phyloP scores from a whole-genome alignment of 2,797 vertebrate genomes.

The Bovichtus variegatus region DNA sequence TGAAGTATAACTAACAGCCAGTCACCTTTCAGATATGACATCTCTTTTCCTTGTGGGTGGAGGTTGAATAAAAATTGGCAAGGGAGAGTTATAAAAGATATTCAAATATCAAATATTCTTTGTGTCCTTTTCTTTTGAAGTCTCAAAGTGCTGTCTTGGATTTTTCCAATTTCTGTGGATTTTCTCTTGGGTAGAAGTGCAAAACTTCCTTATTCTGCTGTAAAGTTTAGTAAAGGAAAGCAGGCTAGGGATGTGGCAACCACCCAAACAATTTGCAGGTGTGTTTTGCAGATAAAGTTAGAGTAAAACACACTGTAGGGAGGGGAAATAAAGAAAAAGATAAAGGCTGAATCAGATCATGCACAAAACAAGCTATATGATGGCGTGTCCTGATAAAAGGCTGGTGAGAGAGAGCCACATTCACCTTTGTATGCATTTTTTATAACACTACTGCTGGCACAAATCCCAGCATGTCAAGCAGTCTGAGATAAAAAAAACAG shows the following conservation, averaged over 20 bases:
- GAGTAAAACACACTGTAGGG: constrained; percentile 53
- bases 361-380: constrained; percentile 50
- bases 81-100: constrained; percentile 51
- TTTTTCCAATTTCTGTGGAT: constrained; percentile 67
- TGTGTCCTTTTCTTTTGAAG: constrained; percentile 72
- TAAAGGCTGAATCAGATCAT: constrained; percentile 63
- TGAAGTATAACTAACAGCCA: constrained; percentile 65
- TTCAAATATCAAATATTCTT: constrained; percentile 68
- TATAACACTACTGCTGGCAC: constrained; percentile 32
- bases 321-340: constrained; percentile 48
- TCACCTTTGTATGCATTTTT: constrained; percentile 65
- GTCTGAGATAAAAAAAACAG: constrained; percentile 46
- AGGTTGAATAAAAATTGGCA: constrained; percentile 54
- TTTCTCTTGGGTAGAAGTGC: constrained; percentile 58
- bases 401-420: constrained; percentile 49
- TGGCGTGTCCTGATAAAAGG: constrained; percentile 57
- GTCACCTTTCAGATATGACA: constrained; percentile 62
- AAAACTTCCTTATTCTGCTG: constrained; percentile 65
- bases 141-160: constrained; percentile 68
- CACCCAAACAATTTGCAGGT: constrained; percentile 52
- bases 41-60: constrained; percentile 43
- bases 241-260: constrained; percentile 52
- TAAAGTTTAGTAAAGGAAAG: constrained; percentile 63
- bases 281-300: constrained; percentile 69
- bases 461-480: constrained; percentile 55